These are phyloP conservation scores for Venturia canescens DNA, from an alignment of 1,140 invertebrate species.

Conservation along the genomic window DNA sequence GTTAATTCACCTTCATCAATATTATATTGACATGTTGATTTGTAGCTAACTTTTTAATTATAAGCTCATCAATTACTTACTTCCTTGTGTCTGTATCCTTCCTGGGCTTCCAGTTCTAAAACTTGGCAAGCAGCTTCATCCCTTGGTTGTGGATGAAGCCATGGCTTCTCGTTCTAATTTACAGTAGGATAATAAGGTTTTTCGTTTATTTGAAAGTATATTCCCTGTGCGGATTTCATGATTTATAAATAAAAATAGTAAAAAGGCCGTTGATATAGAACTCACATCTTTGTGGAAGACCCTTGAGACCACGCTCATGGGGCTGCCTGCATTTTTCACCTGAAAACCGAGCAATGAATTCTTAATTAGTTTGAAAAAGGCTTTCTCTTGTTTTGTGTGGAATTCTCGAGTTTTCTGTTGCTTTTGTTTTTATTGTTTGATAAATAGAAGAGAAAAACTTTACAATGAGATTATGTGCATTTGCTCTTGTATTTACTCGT, in stretches of 20 bases:
- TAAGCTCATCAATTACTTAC: conserved; percentile 55
- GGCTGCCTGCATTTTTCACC: conserved; percentile 73
- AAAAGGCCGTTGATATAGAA: conserved; percentile 32
- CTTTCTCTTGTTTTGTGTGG: background rate
- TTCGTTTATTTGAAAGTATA: background rate
- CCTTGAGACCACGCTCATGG: conserved; percentile 73
- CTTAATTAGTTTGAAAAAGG: conserved; percentile 6
- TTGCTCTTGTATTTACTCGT: no score
- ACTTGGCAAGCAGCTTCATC: conserved; percentile 72
- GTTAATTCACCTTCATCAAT: no score
- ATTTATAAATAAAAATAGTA: conserved; percentile 18
- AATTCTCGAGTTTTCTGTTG: background rate
- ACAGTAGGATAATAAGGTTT: conserved; percentile 35
- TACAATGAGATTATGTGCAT: no score
- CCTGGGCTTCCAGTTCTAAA: conserved; percentile 60
- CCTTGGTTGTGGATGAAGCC: conserved; percentile 73
- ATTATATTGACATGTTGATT: background rate
- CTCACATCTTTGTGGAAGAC: conserved; percentile 73
- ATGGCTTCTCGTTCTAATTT: conserved; percentile 72
- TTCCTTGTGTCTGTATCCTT: conserved; percentile 68
- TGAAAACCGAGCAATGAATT: conserved; percentile 54
- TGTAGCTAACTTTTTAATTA: background rate
- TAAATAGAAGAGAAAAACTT: no score
- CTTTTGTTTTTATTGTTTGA: no score
- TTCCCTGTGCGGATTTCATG: no score